phyloP scores from a whole-genome alignment of 2,797 vertebrate species.

The Mus caroli region DNA sequence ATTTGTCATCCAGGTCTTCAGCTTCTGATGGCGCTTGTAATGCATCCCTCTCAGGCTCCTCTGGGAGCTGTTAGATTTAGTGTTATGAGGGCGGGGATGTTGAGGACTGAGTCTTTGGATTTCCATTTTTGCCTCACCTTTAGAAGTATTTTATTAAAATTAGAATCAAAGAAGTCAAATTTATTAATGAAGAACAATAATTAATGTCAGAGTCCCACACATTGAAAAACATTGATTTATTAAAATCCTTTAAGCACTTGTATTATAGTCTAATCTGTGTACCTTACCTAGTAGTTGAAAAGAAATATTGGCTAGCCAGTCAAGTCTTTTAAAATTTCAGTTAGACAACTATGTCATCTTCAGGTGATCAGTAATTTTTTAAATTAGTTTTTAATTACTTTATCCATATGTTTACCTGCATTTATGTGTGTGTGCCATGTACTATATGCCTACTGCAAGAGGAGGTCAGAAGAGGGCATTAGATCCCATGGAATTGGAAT shows the following conservation, averaged over 20 bases:
- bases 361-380: neutral
- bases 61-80: slow-evolving; percentile 41
- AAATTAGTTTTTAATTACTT: neutral
- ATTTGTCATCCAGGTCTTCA: slow-evolving; percentile 45
- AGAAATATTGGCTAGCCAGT: neutral
- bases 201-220: slow-evolving; percentile 49
- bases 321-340: slow-evolving; percentile 22
- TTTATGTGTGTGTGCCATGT: neutral
- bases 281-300: neutral
- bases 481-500: neutral
- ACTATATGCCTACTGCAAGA: neutral
- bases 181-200: slow-evolving; percentile 35
- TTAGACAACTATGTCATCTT: neutral
- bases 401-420: neutral
- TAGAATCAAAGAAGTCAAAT: slow-evolving; percentile 39
- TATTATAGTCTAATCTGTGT: slow-evolving; percentile 14
- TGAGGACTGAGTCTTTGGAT: slow-evolving; percentile 22
- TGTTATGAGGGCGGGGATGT: slow-evolving; percentile 39
- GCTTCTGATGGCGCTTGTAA: slow-evolving; percentile 42
- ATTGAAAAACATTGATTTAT: slow-evolving; percentile 47
- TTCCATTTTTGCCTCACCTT: neutral
- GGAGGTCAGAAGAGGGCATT: neutral
- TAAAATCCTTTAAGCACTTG: slow-evolving; percentile 36
- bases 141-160: slow-evolving; percentile 65
- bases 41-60: slow-evolving; percentile 45